Conservation (phyloP, 2,113 vertebrate species). For the Ptyas mucosa region DNA sequence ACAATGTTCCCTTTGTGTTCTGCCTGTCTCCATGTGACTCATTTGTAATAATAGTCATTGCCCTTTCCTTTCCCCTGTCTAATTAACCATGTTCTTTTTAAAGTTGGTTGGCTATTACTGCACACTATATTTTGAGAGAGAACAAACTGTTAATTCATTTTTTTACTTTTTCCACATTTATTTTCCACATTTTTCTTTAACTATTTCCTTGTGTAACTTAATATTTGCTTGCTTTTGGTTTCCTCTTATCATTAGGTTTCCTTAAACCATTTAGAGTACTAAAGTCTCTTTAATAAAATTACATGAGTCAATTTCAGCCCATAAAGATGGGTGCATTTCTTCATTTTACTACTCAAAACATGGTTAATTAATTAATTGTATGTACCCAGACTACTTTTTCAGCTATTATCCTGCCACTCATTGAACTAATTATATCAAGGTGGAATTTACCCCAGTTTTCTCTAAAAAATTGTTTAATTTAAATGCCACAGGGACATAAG, state of each 20-base stretch:
- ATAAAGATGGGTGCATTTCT: not conserved
- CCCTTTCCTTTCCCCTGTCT: constrained; percentile 5
- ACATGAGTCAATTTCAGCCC: not conserved
- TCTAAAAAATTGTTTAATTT: not conserved
- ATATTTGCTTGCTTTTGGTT: constrained; percentile 20
- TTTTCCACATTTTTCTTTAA: constrained; percentile 9
- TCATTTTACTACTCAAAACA: constrained; percentile 13
- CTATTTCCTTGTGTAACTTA: constrained; percentile 9
- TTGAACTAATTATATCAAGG: constrained; percentile 13
- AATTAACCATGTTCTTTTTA: constrained; percentile 27
- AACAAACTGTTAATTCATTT: constrained; percentile 17
- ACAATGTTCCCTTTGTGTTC: not conserved
- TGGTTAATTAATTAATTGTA: constrained; percentile 23
- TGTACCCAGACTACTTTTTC: constrained; percentile 13
- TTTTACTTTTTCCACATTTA: not conserved
- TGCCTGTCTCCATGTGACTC: not conserved
- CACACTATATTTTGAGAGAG: constrained; percentile 19
- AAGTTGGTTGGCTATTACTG: constrained; percentile 10
- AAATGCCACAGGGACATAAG: not conserved
- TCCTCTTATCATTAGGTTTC: not conserved
- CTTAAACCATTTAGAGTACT: not conserved
- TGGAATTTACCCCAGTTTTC: constrained; percentile 6
- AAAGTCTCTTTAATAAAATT: not conserved
- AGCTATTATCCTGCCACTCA: constrained; percentile 2
- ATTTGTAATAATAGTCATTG: not conserved